These are phyloP conservation scores for Heliconius congener DNA, from an alignment of 1,140 invertebrate genomes.

Conservation along the genomic window DNA sequence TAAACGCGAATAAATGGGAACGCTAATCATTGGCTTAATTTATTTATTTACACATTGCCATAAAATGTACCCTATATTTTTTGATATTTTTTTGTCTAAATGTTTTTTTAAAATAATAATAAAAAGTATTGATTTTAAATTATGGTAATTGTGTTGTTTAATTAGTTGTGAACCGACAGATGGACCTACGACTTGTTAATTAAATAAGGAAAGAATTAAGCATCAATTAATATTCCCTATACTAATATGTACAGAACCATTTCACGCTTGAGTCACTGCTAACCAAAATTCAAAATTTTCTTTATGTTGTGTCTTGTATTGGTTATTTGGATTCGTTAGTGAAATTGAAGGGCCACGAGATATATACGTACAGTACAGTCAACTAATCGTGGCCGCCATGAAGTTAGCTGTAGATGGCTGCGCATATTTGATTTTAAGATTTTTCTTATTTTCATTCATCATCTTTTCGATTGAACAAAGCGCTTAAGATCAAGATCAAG, in stretches of 20 bases:
- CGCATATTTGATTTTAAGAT: no score
- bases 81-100: neutral
- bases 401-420: no score
- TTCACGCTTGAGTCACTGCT: constrained; percentile 78
- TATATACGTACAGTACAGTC: constrained; percentile 42
- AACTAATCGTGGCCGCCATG: no score
- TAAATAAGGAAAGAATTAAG: neutral
- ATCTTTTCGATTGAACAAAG: no score
- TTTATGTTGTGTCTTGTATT: constrained; percentile 82
- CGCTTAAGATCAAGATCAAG: neutral
- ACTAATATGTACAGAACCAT: constrained; percentile 69
- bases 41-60: constrained; percentile 24
- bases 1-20: constrained; percentile 43
- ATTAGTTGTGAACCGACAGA: neutral
- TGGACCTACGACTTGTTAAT: neutral
- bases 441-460: no score
- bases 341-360: constrained; percentile 3
- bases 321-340: constrained; percentile 59
- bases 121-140: neutral
- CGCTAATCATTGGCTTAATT: constrained; percentile 44
- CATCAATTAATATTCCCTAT: constrained; percentile 28
- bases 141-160: neutral
- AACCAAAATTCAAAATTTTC: constrained; percentile 80
- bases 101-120: neutral
- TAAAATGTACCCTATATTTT: neutral